These are phyloP conservation scores for Labia minor DNA, from an alignment of 2,888 invertebrate genomes.

Conservation along the genomic window DNA sequence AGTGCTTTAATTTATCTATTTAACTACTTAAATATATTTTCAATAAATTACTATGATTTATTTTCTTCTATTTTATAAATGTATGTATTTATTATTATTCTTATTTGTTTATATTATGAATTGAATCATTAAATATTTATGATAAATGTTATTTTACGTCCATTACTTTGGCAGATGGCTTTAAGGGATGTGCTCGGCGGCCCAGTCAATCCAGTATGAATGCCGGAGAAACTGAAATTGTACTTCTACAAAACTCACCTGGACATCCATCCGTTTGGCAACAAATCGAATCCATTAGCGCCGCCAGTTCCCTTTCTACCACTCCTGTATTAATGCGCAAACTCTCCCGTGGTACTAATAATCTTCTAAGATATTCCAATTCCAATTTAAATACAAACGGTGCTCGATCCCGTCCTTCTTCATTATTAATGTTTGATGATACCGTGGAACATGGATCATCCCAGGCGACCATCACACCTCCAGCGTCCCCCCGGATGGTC, in stretches of 20 bases:
- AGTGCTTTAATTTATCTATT: too few relatives aligned
- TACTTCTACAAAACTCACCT: conserved; percentile 44
- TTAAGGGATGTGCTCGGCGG: conserved; percentile 30
- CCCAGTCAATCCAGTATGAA: conserved; percentile 37
- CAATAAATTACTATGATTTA: too few relatives aligned
- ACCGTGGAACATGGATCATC: background rate
- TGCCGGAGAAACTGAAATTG: conserved; percentile 40
- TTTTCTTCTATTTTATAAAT: too few relatives aligned
- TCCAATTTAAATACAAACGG: background rate
- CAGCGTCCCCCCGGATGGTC: conserved; percentile 31
- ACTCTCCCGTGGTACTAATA: background rate
- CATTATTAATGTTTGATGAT: conserved; percentile 22
- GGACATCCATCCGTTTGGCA: conserved; percentile 39
- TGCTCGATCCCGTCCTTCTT: conserved; percentile 22
- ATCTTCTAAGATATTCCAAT: background rate
- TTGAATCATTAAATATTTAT: too few relatives aligned
- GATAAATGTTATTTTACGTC: too few relatives aligned
- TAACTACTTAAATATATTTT: too few relatives aligned
- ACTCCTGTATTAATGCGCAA: conserved; percentile 23
- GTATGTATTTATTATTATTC: too few relatives aligned
- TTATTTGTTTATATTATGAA: too few relatives aligned
- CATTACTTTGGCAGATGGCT: conserved; percentile 27
- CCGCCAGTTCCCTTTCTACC: conserved; percentile 21
- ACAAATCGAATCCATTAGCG: conserved; percentile 30
- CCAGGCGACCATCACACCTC: conserved; percentile 29